Evolutionary conservation across 2,888 invertebrate species (phyloP).

Genomic region (Acronicta alni): DNA sequence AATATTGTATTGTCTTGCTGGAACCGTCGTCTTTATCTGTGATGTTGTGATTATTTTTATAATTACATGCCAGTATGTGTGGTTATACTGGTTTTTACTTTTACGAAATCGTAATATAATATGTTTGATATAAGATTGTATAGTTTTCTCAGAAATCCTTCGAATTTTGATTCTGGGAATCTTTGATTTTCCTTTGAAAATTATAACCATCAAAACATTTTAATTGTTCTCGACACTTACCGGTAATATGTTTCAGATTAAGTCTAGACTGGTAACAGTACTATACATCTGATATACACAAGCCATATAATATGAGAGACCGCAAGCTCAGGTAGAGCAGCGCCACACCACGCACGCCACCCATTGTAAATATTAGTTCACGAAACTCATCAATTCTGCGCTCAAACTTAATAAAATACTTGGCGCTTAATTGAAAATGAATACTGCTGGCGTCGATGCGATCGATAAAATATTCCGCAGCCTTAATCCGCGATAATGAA

Average conservation of each 20-base stretch:
- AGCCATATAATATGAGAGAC: constrained; percentile 61
- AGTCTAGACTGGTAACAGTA: constrained; percentile 51
- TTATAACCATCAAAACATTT: not conserved
- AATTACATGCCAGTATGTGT: constrained; percentile 14
- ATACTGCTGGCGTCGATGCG: constrained; percentile 83
- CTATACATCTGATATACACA: constrained; percentile 36
- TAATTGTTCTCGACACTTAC: not conserved
- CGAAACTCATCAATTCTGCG: constrained; percentile 89
- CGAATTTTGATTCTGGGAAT: too few species aligned
- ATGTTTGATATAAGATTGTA: too few species aligned
- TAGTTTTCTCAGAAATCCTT: too few species aligned
- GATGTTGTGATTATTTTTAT: constrained; percentile 41
- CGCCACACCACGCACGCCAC: constrained; percentile 76
- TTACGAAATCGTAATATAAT: too few species aligned
- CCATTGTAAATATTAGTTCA: constrained; percentile 89
- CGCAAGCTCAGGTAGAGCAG: constrained; percentile 68
- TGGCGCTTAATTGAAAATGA: constrained; percentile 89
- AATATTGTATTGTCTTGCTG: constrained; percentile 63
- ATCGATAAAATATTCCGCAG: constrained; percentile 89
- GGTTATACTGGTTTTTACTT: too few species aligned
- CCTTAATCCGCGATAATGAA: constrained; percentile 89
- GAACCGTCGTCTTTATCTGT: constrained; percentile 45
- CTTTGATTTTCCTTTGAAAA: too few species aligned
- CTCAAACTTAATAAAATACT: constrained; percentile 89
- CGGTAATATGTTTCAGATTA: constrained; percentile 27